A percentile compares a stretch with the other conserved stretches of the same genome.
Evolutionary conservation across 1,140 invertebrate genomes (phyloP).

Genomic region (Galleria mellonella): DNA sequence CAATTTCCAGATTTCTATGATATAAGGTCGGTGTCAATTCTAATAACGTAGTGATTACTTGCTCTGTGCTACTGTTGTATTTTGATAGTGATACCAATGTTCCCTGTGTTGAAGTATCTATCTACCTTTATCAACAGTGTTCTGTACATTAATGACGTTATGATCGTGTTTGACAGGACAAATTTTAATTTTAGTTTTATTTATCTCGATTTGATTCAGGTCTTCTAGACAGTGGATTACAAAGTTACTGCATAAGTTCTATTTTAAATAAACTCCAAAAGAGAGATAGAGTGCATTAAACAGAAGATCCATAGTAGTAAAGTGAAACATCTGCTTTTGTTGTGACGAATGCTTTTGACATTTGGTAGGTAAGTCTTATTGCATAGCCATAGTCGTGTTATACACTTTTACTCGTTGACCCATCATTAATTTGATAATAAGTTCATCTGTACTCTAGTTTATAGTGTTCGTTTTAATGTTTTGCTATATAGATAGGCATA

Average conservation of each 20-base stretch:
- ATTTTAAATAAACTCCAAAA: too few species aligned
- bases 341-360: constrained; percentile 26
- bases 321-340: too few species aligned
- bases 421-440: constrained; percentile 1
- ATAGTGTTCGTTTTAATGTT: background rate
- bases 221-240: background rate
- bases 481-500: too few species aligned
- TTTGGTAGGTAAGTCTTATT: constrained; percentile 18
- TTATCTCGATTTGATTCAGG: constrained; percentile 8
- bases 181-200: constrained; percentile 27
- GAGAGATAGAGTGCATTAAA: too few species aligned
- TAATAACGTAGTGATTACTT: too few species aligned
- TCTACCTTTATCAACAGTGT: too few species aligned
- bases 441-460: background rate
- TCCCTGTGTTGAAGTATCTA: too few species aligned
- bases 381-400: constrained; percentile 13
- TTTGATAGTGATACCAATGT: too few species aligned
- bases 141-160: background rate
- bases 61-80: too few species aligned
- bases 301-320: background rate
- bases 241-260: background rate
- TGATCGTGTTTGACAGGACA: constrained; percentile 37
- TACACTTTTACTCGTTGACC: constrained; percentile 23
- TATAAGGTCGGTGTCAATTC: too few species aligned
- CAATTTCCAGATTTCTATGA: too few species aligned